phyloP scores from a whole-genome alignment of 2,113 vertebrate species.

The Neopipo cinnamomea region DNA sequence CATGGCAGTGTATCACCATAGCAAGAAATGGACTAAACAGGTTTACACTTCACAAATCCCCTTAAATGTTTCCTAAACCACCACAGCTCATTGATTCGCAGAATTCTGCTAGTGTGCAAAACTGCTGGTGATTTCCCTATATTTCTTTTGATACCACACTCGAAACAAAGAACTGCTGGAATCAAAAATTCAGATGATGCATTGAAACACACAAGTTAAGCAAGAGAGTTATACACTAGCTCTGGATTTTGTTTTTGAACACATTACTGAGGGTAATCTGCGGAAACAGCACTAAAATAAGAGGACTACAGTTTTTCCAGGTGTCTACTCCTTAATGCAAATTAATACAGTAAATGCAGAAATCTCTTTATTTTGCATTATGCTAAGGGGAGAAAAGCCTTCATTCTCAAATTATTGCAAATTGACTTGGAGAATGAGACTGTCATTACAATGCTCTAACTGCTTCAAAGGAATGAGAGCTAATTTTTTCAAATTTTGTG shows the following conservation, averaged over 20 bases:
- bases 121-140: neutral
- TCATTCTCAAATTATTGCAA: neutral
- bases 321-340: neutral
- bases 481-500: neutral
- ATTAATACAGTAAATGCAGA: neutral
- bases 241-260: neutral
- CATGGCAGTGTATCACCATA: neutral
- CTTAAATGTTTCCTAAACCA: neutral
- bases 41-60: neutral
- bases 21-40: neutral
- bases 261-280: neutral
- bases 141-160: neutral
- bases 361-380: neutral
- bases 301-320: neutral
- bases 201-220: neutral
- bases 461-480: neutral
- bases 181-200: neutral
- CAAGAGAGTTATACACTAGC: fast-evolving
- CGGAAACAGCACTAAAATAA: neutral
- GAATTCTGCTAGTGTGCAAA: neutral
- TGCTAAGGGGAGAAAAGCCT: neutral
- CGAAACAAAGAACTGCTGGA: neutral
- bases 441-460: neutral
- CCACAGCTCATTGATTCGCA: neutral
- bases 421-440: neutral